phyloP scores from a whole-genome alignment of 2,797 vertebrate genomes.

The Stomatorhinus walkeri region DNA sequence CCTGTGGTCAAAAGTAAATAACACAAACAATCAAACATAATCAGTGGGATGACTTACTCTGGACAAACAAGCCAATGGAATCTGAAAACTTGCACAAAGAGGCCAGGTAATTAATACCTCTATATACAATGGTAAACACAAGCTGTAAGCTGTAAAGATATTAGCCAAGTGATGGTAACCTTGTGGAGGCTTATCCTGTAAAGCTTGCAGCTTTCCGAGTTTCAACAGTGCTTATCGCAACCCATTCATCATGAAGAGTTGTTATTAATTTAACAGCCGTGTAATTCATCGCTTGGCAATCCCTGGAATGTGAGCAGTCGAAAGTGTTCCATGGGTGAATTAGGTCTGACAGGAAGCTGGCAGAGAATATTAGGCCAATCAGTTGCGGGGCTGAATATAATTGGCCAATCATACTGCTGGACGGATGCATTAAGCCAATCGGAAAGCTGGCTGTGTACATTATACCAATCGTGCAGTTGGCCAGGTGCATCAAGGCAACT shows the following conservation, averaged over 20 bases:
- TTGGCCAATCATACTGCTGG: background rate
- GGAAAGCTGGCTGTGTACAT: background rate
- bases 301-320: background rate
- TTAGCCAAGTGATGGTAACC: background rate
- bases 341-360: background rate
- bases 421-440: background rate
- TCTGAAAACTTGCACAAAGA: slow-evolving; percentile 2
- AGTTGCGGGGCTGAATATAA: background rate
- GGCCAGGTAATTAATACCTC: background rate
- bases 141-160: background rate
- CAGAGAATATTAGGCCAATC: background rate
- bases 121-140: background rate
- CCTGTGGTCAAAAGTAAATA: background rate
- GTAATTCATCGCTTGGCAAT: background rate
- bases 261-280: background rate
- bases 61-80: background rate
- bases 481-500: background rate
- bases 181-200: background rate
- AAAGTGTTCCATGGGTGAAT: background rate
- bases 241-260: background rate
- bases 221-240: background rate
- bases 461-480: background rate
- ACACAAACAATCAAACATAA: background rate
- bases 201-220: background rate
- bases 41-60: background rate